Conservation (phyloP, 1,140 invertebrate species). For the Drosophila oshimai region DNA sequence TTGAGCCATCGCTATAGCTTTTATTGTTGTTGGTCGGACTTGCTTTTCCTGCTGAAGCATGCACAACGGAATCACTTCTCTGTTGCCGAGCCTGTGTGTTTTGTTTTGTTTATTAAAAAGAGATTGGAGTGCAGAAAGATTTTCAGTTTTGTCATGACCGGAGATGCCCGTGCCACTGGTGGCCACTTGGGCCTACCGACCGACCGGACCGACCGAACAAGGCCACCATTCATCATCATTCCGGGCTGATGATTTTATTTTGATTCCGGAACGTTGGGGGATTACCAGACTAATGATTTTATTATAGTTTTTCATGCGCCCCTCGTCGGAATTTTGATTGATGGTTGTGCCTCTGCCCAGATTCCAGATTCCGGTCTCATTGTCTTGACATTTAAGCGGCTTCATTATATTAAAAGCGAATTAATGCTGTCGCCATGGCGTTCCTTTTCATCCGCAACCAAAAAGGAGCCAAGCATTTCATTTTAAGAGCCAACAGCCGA, state of each 20-base stretch:
- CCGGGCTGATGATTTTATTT: constrained; percentile 75
- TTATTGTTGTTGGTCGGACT: constrained; percentile 18
- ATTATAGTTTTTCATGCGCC: constrained; percentile 69
- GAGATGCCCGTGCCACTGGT: constrained; percentile 5
- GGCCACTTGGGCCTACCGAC: constrained; percentile 27
- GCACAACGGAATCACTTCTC: constrained; percentile 62
- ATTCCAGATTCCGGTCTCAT: constrained; percentile 22
- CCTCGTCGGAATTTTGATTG: constrained; percentile 53
- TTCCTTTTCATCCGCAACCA: background rate
- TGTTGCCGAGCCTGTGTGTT: constrained; percentile 44
- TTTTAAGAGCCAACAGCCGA: background rate
- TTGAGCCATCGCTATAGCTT: constrained; percentile 46
- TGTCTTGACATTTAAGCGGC: constrained; percentile 44
- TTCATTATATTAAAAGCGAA: constrained; percentile 49
- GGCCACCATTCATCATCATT: constrained; percentile 72
- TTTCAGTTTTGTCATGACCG: constrained; percentile 53
- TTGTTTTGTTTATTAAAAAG: constrained; percentile 76
- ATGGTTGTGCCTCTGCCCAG: constrained; percentile 22
- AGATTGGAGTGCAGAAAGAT: constrained; percentile 70
- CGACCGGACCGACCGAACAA: constrained; percentile 16
- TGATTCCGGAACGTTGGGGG: constrained; percentile 73
- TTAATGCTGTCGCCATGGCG: constrained; percentile 36
- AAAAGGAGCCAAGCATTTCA: background rate
- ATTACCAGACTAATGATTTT: constrained; percentile 77
- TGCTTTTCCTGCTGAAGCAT: constrained; percentile 47